These are phyloP conservation scores for Xanthorhoe designata DNA, from an alignment of 2,888 invertebrate species.

Conservation along the genomic window DNA sequence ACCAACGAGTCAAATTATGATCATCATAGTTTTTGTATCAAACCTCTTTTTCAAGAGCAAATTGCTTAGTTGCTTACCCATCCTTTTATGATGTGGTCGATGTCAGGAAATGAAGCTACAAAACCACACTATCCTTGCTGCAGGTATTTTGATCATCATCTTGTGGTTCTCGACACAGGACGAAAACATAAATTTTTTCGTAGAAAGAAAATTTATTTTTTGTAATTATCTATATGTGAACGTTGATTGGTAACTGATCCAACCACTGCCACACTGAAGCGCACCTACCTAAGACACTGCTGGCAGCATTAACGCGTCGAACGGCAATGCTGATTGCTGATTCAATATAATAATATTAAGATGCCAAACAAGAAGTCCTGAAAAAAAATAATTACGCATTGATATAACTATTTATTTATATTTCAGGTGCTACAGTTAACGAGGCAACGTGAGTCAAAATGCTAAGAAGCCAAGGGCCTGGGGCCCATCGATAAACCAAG, in stretches of 20 bases:
- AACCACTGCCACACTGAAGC: too few relatives aligned
- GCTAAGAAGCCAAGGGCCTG: conserved; percentile 69
- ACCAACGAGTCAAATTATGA: too few relatives aligned
- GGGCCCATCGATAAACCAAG: conserved; percentile 64
- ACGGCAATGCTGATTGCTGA: too few relatives aligned
- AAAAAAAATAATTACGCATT: too few relatives aligned
- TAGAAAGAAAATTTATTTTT: conserved; percentile 8
- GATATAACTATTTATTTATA: conserved; percentile 37
- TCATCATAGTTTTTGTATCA: too few relatives aligned
- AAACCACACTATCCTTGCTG: conserved; percentile 26
- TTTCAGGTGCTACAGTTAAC: conserved; percentile 64
- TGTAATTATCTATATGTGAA: too few relatives aligned
- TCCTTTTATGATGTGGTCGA: conserved; percentile 24
- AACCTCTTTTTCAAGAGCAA: conserved; percentile 1
- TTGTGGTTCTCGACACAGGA: conserved; percentile 18
- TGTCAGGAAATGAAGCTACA: conserved; percentile 21
- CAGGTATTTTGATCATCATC: conserved; percentile 16
- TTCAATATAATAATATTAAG: too few relatives aligned
- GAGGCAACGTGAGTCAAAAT: conserved; percentile 63
- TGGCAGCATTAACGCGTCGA: too few relatives aligned
- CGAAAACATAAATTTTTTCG: background rate
- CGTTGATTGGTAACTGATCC: too few relatives aligned
- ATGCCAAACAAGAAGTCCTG: too few relatives aligned
- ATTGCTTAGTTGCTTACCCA: conserved; percentile 5
- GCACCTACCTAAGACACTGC: too few relatives aligned